A percentile compares a stretch with the other conserved stretches of the same genome.
These are phyloP conservation scores for Tetraodon nigroviridis DNA, from an alignment of 2,113 vertebrate genomes.

Conservation along the genomic window DNA sequence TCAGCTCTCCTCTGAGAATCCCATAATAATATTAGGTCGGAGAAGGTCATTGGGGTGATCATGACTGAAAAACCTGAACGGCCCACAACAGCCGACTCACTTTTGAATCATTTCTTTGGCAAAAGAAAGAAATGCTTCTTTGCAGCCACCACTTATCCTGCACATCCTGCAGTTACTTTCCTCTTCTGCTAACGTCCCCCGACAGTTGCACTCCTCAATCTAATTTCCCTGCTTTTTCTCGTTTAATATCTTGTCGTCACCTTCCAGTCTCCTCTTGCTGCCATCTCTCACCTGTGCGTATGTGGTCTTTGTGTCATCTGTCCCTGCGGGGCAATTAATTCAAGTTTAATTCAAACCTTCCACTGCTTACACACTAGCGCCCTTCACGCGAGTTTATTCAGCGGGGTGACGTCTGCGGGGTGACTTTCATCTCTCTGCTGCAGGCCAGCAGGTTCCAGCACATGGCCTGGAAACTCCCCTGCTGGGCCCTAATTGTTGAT, in stretches of 20 bases:
- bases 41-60: too few relatives aligned
- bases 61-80: too few relatives aligned
- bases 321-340: slow-evolving; percentile 16
- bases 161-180: slow-evolving; percentile 30
- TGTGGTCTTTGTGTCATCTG: slow-evolving; percentile 3
- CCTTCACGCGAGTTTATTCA: neutral
- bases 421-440: neutral
- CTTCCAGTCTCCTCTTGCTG: slow-evolving; percentile 24
- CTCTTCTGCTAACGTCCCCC: slow-evolving; percentile 17
- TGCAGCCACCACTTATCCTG: slow-evolving; percentile 18
- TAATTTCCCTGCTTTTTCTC: slow-evolving; percentile 42
- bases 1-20: too few relatives aligned
- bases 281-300: slow-evolving; percentile 21
- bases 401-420: neutral
- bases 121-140: too few relatives aligned
- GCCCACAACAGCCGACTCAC: too few relatives aligned
- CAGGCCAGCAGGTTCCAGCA: neutral
- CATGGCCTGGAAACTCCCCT: neutral
- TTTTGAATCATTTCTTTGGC: too few relatives aligned
- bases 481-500: slow-evolving; percentile 60
- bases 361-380: neutral
- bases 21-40: too few relatives aligned
- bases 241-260: slow-evolving; percentile 50
- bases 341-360: slow-evolving; percentile 7
- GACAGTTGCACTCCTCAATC: slow-evolving; percentile 41